Evolutionary conservation across 2,113 vertebrate species (phyloP), one percentile per base, ranked within the genome.

Genomic region (Phyllostomus hastatus): DNA sequence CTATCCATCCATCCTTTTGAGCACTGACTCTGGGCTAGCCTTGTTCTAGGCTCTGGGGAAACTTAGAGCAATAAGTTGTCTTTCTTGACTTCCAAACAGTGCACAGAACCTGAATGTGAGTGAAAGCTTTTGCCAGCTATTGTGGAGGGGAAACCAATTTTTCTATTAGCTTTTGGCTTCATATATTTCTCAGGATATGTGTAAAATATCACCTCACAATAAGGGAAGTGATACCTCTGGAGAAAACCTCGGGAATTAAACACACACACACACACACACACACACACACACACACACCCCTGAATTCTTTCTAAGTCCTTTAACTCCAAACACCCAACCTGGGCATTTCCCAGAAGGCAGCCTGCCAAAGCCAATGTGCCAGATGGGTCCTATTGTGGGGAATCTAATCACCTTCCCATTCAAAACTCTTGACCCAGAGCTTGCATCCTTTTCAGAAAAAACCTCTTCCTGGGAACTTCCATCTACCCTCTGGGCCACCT

Each of bases 381-480:
- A n/a, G 64, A 8, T 0, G 1, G 24, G 83, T n/a, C 8, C 6
- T 80, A 26, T 61, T 43, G 41, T 82, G 76, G 22, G 69, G 9
- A 43, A 35, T 76, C 28, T 19, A 59, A 48, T 70, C 28, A 52
- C 31, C 24, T 61, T 70, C 31, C 20, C 61, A 46, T 20, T 43
- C 59, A 17, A 28, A 61, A 43, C 7, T 41, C 43, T 70, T 48
- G 31, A 86, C 10, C 46, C 4, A 2, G 24, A 24, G 41, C 52
- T 54, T 88, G 4, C 7, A 35, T 41, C 33, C 6, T 86, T 46
- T 86, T 66, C 15, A 73, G 54, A 90, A n/a, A 70, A 83, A 83
- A 64, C 16, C 46, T 82, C n/a, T 90, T 61, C 76, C 57, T 88
- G 88, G 69, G 52, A 91, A 91, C 76, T 61, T 52, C 43, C 10